Evolutionary conservation across 2,797 vertebrate genomes (phyloP).

Genomic region (Distichodus sexfasciatus): DNA sequence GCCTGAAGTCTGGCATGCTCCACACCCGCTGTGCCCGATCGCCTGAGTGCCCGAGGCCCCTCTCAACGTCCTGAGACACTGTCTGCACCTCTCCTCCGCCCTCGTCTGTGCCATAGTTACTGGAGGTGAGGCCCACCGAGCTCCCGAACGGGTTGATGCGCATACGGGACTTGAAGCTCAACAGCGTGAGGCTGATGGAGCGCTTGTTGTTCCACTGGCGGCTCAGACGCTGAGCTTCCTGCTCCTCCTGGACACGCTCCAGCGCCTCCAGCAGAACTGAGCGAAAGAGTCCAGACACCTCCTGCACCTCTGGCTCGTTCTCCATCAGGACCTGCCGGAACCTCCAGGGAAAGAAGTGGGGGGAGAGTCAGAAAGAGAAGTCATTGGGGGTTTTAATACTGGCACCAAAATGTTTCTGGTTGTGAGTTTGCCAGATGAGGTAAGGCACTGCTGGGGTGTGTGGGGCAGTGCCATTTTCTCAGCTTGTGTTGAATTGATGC

Average conservation of each 20-base stretch:
- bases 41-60: conserved; percentile 53
- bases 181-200: conserved; percentile 78
- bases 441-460: no score
- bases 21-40: conserved; percentile 78
- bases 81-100: conserved; percentile 76
- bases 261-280: conserved; percentile 83
- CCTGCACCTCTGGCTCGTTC: conserved; percentile 86
- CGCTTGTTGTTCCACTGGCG: conserved; percentile 89
- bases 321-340: conserved; percentile 85
- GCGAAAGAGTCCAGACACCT: conserved; percentile 86
- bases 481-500: no score
- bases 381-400: no score
- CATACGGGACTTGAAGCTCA: conserved; percentile 83
- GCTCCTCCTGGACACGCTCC: conserved; percentile 85
- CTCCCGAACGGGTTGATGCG: conserved; percentile 91
- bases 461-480: no score
- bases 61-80: conserved; percentile 91
- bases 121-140: conserved; percentile 82
- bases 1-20: conserved; percentile 92
- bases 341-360: conserved; percentile 63
- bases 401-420: no score
- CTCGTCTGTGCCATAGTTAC: conserved; percentile 33
- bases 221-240: conserved; percentile 81
- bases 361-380: neutral
- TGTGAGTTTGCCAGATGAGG: no score